A percentile compares a stretch with the other conserved stretches of the same genome.
phyloP scores from a whole-genome alignment of 2,888 invertebrate species.

The Eurois occulta region DNA sequence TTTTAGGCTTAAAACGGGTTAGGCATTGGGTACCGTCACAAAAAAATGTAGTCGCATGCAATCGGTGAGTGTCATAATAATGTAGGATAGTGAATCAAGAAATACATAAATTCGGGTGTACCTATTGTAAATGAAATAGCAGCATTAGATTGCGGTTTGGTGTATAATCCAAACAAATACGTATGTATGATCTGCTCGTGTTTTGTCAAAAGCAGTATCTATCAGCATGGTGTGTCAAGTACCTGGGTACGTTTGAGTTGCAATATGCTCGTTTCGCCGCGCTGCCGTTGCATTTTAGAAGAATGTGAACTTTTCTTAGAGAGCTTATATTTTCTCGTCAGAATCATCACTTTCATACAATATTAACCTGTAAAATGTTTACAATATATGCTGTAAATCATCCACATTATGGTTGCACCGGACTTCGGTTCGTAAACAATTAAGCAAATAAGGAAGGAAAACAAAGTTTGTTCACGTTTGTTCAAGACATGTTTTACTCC shows the following conservation, averaged over 20 bases:
- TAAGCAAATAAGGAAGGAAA: too few relatives aligned
- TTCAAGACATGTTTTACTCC: not conserved
- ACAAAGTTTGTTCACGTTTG: not conserved
- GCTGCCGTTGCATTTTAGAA: constrained; percentile 11
- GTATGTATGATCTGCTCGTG: not conserved
- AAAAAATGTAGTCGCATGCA: not conserved
- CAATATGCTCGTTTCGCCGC: not conserved
- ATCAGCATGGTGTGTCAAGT: constrained; percentile 15
- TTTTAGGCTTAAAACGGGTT: not conserved
- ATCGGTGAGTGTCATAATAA: not conserved
- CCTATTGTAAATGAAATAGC: not conserved
- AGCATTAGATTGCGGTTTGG: not conserved
- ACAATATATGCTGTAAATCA: constrained; percentile 7
- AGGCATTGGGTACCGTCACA: not conserved
- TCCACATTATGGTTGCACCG: not conserved
- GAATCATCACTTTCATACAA: not conserved
- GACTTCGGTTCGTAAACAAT: not conserved
- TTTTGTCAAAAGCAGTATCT: not conserved
- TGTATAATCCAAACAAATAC: too few relatives aligned
- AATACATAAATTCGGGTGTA: not conserved
- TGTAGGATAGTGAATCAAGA: not conserved
- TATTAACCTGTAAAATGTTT: not conserved
- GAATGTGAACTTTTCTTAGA: not conserved
- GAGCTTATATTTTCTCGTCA: constrained; percentile 5
- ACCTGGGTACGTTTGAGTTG: not conserved